Base-by-base conservation (phyloP, 2,888 invertebrate species). In the Ormyrus nitidulus region DNA sequence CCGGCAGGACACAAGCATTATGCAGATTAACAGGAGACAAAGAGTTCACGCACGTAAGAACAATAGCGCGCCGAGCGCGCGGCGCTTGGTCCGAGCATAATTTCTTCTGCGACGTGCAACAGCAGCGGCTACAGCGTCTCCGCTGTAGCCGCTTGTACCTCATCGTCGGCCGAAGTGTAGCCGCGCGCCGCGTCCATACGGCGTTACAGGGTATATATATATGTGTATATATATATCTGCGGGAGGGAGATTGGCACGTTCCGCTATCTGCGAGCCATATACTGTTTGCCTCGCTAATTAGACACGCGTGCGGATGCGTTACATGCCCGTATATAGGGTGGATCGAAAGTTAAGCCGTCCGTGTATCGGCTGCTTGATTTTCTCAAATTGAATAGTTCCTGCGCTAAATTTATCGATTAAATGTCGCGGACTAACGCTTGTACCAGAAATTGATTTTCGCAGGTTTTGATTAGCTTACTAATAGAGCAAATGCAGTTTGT, bases 221-320 rank as follows among this genome's bases (percentile, higher is more conserved):
- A 61, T 44, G 44, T 44, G 44, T 34, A 49, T n/a, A 64, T 48
- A 48, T 10, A 6, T 48, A 66, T 13, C 6, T 13, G 34, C 10
- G 48, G 8, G 56, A 51, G 46, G 13, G 13, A 46, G 48, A 44
- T 56, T n/a, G 65, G n/a, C n/a, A 59, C 62, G 76, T 72, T 49
- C 62, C 68, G 80, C 71, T 70, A 62, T 69, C 74, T 44, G 61
- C 48, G 64, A 61, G 59, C 73, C 51, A 56, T 61, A 73, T 66
- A 61, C 78, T 71, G 88, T 87, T 88, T 89, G 87, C 88, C 84
- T 85, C 86, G 84, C 87, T 89, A 89, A 89, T 89, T 89, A 89
- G 86, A 86, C 87, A 86, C 86, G 81, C 82, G 81, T 70, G 77
- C 53, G 19, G 62, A 58, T 44, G 73, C 72, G 62, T 81, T 77